Evolutionary conservation across 2,113 vertebrate genomes (phyloP), one percentile per base, ranked within the genome.

Genomic region (Apaloderma vittatum): DNA sequence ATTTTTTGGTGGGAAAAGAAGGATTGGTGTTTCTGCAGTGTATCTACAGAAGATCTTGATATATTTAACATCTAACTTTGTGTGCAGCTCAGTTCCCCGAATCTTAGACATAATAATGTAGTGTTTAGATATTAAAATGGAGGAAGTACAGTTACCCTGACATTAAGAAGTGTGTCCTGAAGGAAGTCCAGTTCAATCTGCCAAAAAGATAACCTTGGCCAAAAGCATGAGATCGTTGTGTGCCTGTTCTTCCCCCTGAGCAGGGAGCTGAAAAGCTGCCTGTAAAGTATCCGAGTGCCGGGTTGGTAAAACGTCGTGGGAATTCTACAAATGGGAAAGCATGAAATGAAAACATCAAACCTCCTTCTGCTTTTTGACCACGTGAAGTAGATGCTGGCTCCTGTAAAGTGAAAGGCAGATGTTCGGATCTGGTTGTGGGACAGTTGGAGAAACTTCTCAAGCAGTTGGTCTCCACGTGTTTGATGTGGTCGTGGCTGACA

Each of bases 31-130:
- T 94, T 88, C 84, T 95, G 61, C 80, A 83, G 3, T 32, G 27
- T 76, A 59, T 72, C 62, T 80, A 45, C 88, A 89, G 87, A 94
- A 65, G 81, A 20, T 90, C 85, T 91, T 93, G 74, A 48, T 91
- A 13, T 78, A 76, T 95, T 92, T 94, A 74, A 89, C 79, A 87
- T 88, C 22, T 82, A 61, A 45, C 55, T 71, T 54, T 32, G 17
- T 48, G 19, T 58, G 36, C 88, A 76, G 59, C 26, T 86, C 32
- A n/a, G 4, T 77, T 23, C 55, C 27, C 55, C 37, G 22, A 66
- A 51, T 71, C 75, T 75, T 51, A 54, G 7, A 37, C 48, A 12
- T 36, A 75, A 45, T 29, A 45, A 7, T 14, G 27, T 59, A 52
- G 8, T 37, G 26, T 70, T 89, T 87, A 13, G 52, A 54, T 76